phyloP scores from a whole-genome alignment of 2,888 invertebrate genomes.

The Aporophyla lueneburgensis region DNA sequence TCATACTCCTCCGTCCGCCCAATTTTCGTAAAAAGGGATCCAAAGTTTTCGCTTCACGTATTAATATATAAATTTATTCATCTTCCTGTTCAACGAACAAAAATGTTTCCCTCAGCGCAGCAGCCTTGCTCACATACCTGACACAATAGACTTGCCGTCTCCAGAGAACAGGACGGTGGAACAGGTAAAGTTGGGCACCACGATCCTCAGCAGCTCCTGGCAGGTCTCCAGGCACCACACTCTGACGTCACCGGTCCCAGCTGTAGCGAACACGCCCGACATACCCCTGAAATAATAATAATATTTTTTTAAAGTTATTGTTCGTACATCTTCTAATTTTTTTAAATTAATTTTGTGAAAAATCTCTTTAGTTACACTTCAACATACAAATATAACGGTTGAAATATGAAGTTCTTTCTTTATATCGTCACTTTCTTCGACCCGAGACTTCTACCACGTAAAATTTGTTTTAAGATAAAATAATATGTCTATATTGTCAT shows the following conservation, averaged over 20 bases:
- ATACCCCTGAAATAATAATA: constrained; percentile 90
- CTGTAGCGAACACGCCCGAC: constrained; percentile 96
- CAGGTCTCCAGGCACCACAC: constrained; percentile 95
- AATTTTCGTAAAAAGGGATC: too few species aligned
- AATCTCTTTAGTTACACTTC: too few species aligned
- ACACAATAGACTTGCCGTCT: constrained; percentile 95
- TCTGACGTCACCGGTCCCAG: constrained; percentile 95
- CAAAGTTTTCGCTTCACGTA: too few species aligned
- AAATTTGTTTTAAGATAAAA: too few species aligned
- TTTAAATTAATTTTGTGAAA: not conserved
- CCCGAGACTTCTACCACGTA: too few species aligned
- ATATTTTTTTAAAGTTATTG: not conserved
- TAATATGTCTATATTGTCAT: too few species aligned
- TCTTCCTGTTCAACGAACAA: not conserved
- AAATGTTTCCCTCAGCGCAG: not conserved
- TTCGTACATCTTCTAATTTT: not conserved
- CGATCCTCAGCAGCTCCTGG: constrained; percentile 95
- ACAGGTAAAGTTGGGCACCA: constrained; percentile 97
- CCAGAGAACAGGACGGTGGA: constrained; percentile 94
- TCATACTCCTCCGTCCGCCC: too few species aligned
- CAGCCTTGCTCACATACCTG: constrained; percentile 86
- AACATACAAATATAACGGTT: constrained; percentile 80
- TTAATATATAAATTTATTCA: too few species aligned
- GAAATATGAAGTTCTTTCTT: not conserved
- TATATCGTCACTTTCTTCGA: not conserved